Percentiles rank a stretch among this genome's conserved stretches.
Conservation (phyloP, 2,888 invertebrate species). For the Argyresthia goedartella region DNA sequence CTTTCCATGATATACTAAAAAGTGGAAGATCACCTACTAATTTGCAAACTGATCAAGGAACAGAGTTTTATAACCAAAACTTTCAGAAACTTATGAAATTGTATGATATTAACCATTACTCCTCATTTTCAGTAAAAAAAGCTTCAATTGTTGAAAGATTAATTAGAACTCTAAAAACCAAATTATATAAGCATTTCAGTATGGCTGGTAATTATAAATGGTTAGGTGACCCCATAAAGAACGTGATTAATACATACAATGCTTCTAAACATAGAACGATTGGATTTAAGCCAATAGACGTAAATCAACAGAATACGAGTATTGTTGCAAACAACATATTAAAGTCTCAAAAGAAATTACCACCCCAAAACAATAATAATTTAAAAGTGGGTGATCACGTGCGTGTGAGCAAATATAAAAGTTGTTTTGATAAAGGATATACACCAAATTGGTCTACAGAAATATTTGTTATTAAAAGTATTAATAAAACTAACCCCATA, state of each 20-base stretch:
- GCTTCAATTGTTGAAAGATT: constrained; percentile 12
- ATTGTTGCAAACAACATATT: not conserved
- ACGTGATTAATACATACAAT: not conserved
- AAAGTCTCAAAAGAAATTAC: not conserved
- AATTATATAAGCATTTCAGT: constrained; percentile 7
- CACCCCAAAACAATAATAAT: constrained; percentile 5
- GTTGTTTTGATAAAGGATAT: constrained; percentile 17
- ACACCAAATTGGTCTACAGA: constrained; percentile 23
- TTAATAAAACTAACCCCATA: constrained; percentile 19
- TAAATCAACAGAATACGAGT: not conserved
- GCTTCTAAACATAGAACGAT: not conserved
- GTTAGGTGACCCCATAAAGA: not conserved
- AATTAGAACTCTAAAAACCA: constrained; percentile 11
- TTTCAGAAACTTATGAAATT: constrained; percentile 1
- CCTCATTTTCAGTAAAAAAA: not conserved
- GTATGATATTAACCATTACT: constrained; percentile 2
- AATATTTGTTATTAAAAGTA: constrained; percentile 17
- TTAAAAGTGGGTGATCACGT: constrained; percentile 16
- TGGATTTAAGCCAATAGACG: not conserved
- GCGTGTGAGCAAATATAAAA: constrained; percentile 17
- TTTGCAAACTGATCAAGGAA: constrained; percentile 15
- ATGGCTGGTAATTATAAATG: constrained; percentile 8
- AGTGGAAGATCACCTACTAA: constrained; percentile 5
- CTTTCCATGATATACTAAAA: constrained; percentile 1
- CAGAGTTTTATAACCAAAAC: constrained; percentile 10